Evolutionary conservation across 2,797 vertebrate genomes (phyloP).

Genomic region (Chloroceryle inda): DNA sequence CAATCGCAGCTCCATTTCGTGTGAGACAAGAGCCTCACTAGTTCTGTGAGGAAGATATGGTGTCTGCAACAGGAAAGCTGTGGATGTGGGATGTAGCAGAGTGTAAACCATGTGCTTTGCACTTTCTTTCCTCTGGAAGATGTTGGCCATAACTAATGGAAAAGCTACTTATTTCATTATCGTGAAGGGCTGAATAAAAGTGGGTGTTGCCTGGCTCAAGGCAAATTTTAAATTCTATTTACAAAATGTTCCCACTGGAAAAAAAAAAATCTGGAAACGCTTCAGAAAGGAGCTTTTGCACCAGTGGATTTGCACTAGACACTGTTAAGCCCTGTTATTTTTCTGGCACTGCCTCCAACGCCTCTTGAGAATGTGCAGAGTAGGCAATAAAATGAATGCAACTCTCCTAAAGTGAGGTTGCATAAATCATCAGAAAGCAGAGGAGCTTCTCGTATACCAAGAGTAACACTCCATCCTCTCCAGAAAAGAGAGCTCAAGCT

Average conservation of each 20-base stretch:
- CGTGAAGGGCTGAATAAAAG: slow-evolving; percentile 67
- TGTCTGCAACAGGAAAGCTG: not conserved
- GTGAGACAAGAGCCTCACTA: not conserved
- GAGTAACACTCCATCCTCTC: slow-evolving; percentile 64
- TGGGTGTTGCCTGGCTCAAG: slow-evolving; percentile 74
- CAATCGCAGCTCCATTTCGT: not conserved
- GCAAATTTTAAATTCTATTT: slow-evolving; percentile 75
- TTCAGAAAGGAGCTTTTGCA: slow-evolving; percentile 78
- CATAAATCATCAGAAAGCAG: slow-evolving; percentile 75
- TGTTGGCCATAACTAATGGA: slow-evolving; percentile 18
- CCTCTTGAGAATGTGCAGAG: slow-evolving; percentile 71
- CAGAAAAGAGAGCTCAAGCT: slow-evolving; percentile 66
- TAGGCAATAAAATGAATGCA: slow-evolving; percentile 64
- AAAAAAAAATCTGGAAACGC: slow-evolving; percentile 75
- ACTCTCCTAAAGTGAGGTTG: slow-evolving; percentile 59
- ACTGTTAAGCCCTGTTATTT: slow-evolving; percentile 77
- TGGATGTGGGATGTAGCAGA: slow-evolving; percentile 15
- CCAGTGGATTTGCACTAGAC: slow-evolving; percentile 74
- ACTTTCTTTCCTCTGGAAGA: slow-evolving; percentile 33
- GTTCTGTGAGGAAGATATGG: not conserved
- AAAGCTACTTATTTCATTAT: slow-evolving; percentile 67
- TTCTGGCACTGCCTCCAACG: slow-evolving; percentile 73
- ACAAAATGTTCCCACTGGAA: slow-evolving; percentile 71
- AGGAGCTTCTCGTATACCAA: slow-evolving; percentile 22
- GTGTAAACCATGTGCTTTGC: slow-evolving; percentile 29